A percentile compares a stretch with the other conserved stretches of the same genome.
Conservation (phyloP, 2,113 vertebrate genomes). For the Cryptoleucopteryx plumbea region DNA sequence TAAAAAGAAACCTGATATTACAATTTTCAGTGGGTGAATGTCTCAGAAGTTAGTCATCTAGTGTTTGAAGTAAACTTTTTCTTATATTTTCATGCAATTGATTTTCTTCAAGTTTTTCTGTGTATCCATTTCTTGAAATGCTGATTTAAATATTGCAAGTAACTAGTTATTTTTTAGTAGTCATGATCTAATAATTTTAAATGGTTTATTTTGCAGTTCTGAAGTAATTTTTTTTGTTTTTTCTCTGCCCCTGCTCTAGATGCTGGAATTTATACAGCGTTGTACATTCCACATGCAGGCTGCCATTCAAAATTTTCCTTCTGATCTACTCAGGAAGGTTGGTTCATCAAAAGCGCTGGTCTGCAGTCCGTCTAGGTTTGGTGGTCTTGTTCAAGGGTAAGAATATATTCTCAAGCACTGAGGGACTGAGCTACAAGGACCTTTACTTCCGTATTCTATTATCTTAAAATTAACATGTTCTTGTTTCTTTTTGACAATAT, state of each 20-base stretch:
- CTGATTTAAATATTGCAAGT: background rate
- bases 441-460: background rate
- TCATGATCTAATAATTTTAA: background rate
- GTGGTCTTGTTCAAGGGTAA: slow-evolving; percentile 75
- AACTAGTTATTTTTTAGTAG: background rate
- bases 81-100: background rate
- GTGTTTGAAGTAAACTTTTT: background rate
- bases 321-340: slow-evolving; percentile 56
- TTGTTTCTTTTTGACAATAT: background rate
- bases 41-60: background rate
- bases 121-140: background rate
- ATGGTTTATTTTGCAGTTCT: background rate
- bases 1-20: background rate
- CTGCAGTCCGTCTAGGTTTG: slow-evolving; percentile 67
- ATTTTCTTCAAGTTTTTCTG: background rate
- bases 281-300: slow-evolving; percentile 78
- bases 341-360: slow-evolving; percentile 71
- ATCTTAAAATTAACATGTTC: background rate
- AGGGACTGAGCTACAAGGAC: background rate
- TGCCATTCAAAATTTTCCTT: slow-evolving; percentile 63
- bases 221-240: background rate
- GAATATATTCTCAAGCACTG: background rate
- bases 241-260: slow-evolving; percentile 41
- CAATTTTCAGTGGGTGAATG: background rate
- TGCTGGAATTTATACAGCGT: slow-evolving; percentile 80